These are phyloP conservation scores for Ceuthmochares aereus DNA, from an alignment of 2,113 vertebrate species.

Conservation along the genomic window DNA sequence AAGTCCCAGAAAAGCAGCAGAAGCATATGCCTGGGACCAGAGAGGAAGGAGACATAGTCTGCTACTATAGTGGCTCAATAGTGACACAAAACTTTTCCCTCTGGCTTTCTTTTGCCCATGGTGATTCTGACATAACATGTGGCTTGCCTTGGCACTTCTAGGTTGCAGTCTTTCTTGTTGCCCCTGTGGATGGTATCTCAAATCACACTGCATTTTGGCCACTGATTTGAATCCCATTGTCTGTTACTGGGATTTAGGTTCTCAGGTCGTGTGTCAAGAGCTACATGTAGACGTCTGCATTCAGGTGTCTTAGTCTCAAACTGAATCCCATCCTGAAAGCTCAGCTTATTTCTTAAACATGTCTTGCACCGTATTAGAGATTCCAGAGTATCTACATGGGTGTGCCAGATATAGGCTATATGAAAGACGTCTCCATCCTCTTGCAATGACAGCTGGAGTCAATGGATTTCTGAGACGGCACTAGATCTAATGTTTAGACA, in stretches of 20 bases:
- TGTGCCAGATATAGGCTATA: background rate
- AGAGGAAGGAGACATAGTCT: background rate
- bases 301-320: background rate
- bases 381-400: background rate
- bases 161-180: background rate
- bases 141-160: background rate
- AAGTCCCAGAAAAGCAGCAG: background rate
- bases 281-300: background rate
- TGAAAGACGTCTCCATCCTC: background rate
- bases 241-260: background rate
- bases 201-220: background rate
- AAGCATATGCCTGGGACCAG: background rate
- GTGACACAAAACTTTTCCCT: background rate
- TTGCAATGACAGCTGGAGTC: background rate
- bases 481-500: background rate
- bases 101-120: background rate
- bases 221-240: background rate
- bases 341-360: background rate
- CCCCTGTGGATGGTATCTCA: background rate
- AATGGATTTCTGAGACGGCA: background rate
- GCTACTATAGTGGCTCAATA: background rate
- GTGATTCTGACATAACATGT: background rate
- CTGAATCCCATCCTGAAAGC: background rate
- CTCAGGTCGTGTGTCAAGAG: background rate
- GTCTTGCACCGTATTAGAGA: background rate